phyloP scores from a whole-genome alignment of 1,140 invertebrate species.

The Leptinotarsa defecta region DNA sequence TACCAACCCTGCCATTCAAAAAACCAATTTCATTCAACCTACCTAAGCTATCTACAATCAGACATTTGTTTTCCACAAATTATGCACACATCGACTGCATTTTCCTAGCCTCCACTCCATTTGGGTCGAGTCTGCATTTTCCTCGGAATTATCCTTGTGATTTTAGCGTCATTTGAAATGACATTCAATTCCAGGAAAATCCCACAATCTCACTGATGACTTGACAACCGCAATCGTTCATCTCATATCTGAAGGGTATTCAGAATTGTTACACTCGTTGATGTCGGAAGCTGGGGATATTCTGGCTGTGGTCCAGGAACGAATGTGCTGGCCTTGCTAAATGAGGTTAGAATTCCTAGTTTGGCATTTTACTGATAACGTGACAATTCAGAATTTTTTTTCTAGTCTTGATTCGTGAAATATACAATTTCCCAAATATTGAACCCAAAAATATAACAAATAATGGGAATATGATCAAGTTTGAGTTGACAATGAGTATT shows the following conservation, averaged over 20 bases:
- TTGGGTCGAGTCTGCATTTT: not conserved
- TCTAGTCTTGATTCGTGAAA: too few species aligned
- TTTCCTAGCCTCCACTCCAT: not conserved
- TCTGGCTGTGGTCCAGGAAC: not conserved
- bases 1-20: too few species aligned
- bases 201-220: conserved; percentile 12
- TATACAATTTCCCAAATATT: too few species aligned
- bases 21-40: too few species aligned
- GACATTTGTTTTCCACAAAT: not conserved
- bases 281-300: not conserved
- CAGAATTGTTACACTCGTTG: not conserved
- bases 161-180: conserved; percentile 9
- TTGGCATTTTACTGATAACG: too few species aligned
- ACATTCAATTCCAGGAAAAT: conserved; percentile 5
- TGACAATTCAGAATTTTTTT: too few species aligned
- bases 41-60: too few species aligned
- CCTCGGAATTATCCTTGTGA: conserved; percentile 5
- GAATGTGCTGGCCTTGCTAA: not conserved
- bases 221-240: conserved; percentile 6
- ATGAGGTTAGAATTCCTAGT: too few species aligned
- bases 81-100: conserved; percentile 6
- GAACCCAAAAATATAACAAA: too few species aligned
- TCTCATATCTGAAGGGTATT: not conserved
- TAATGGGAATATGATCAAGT: too few species aligned
- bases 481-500: too few species aligned